phyloP scores from a whole-genome alignment of 2,888 invertebrate species.

The Polyommatus icarus region DNA sequence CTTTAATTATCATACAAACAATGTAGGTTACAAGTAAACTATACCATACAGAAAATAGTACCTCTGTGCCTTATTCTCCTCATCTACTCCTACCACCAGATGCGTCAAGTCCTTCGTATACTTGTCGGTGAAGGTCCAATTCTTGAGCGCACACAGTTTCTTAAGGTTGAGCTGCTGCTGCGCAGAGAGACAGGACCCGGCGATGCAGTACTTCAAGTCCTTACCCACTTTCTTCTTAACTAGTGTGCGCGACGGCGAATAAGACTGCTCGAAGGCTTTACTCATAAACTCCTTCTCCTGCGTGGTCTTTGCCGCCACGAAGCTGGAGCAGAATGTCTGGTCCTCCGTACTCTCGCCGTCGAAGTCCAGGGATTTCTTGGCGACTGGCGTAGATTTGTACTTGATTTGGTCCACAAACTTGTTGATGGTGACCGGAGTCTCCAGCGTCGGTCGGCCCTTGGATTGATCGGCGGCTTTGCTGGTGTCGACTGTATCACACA shows the following conservation, averaged over 20 bases:
- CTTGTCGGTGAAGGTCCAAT: constrained; percentile 61
- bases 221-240: constrained; percentile 41
- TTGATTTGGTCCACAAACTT: constrained; percentile 65
- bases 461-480: constrained; percentile 45
- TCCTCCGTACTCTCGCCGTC: constrained; percentile 49
- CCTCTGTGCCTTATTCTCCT: constrained; percentile 68
- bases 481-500: constrained; percentile 54
- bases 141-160: constrained; percentile 51
- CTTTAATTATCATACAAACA: neutral
- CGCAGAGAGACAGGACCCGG: constrained; percentile 59
- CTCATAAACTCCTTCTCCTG: constrained; percentile 67
- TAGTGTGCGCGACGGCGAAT: constrained; percentile 46
- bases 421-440: constrained; percentile 63
- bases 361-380: constrained; percentile 67
- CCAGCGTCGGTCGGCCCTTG: constrained; percentile 47
- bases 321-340: constrained; percentile 58
- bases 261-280: constrained; percentile 62
- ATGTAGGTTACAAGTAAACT: neutral
- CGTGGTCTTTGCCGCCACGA: constrained; percentile 56
- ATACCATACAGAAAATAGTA: constrained; percentile 43
- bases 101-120: constrained; percentile 66
- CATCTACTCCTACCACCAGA: constrained; percentile 69
- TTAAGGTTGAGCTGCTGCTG: constrained; percentile 54
- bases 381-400: constrained; percentile 69
- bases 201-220: constrained; percentile 52